Percentiles rank a stretch among this genome's conserved stretches.
Evolutionary conservation across 2,888 invertebrate species (phyloP).

Genomic region (Dryobota labecula): DNA sequence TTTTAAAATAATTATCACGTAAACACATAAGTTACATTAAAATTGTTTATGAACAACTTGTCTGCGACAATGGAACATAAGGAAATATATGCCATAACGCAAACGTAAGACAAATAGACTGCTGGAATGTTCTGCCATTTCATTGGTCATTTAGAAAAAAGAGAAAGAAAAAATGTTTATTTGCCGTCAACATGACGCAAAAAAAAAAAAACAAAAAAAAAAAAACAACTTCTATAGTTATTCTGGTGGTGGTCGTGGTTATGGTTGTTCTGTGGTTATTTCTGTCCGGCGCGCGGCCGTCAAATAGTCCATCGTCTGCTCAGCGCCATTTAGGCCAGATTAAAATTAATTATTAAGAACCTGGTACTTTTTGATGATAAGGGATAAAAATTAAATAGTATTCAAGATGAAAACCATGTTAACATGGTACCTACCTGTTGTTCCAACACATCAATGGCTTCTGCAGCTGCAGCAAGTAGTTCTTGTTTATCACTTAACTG

Average conservation of each 20-base stretch:
- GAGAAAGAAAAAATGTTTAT: no score
- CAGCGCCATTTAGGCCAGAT: no score
- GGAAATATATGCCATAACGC: not conserved
- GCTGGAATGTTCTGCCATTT: not conserved
- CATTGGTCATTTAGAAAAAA: no score
- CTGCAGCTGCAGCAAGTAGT: constrained; percentile 95
- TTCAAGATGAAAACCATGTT: not conserved
- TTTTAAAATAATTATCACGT: not conserved
- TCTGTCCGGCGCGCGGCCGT: no score
- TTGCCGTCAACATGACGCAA: no score
- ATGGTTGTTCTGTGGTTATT: no score
- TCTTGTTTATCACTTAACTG: constrained; percentile 96
- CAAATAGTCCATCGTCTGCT: no score
- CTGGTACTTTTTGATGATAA: not conserved
- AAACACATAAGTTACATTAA: not conserved
- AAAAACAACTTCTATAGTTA: no score
- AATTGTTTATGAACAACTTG: not conserved
- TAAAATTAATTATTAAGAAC: no score
- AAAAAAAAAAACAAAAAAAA: no score
- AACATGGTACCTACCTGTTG: constrained; percentile 78
- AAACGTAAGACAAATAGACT: not conserved
- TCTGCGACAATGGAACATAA: not conserved
- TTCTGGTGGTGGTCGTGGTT: no score
- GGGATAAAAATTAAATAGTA: not conserved
- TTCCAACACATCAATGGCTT: constrained; percentile 94